Conservation (phyloP, 1,140 invertebrate species). For the Aradophagus sp. region DNA sequence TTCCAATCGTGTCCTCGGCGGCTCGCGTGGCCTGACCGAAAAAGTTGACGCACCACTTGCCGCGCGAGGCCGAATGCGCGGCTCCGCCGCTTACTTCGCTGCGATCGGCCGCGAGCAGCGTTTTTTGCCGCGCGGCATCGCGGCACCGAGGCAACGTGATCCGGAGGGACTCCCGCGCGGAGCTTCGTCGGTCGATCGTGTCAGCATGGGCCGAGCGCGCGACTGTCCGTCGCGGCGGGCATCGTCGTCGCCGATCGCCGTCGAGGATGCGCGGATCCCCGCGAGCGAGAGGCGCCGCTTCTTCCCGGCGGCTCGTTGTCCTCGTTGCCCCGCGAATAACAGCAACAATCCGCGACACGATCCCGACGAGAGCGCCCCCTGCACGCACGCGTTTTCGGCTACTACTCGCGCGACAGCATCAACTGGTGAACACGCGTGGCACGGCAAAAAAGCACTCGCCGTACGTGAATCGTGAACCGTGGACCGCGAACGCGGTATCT, state of each 20-base stretch:
- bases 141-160: conserved; percentile 1
- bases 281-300: conserved; percentile 7
- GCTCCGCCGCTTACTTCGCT: conserved; percentile 1
- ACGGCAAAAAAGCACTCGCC: conserved; percentile 55
- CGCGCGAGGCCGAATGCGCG: conserved; percentile 1
- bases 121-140: conserved; percentile 15
- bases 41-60: conserved; percentile 17
- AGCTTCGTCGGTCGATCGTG: too few relatives aligned
- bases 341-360: too few relatives aligned
- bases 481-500: conserved; percentile 75
- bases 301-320: too few relatives aligned
- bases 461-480: conserved; percentile 73
- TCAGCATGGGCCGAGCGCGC: too few relatives aligned
- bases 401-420: conserved; percentile 33
- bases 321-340: too few relatives aligned
- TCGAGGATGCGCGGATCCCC: too few relatives aligned
- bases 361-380: too few relatives aligned
- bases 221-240: too few relatives aligned
- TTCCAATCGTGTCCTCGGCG: conserved; percentile 4
- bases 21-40: conserved; percentile 26
- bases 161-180: too few relatives aligned
- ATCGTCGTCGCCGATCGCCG: too few relatives aligned
- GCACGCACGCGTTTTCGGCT: too few relatives aligned
- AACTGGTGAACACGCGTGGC: conserved; percentile 52
- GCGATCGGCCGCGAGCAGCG: conserved; percentile 4